These are phyloP conservation scores for Rana temporaria DNA, from an alignment of 2,113 vertebrate genomes.

Conservation along the genomic window DNA sequence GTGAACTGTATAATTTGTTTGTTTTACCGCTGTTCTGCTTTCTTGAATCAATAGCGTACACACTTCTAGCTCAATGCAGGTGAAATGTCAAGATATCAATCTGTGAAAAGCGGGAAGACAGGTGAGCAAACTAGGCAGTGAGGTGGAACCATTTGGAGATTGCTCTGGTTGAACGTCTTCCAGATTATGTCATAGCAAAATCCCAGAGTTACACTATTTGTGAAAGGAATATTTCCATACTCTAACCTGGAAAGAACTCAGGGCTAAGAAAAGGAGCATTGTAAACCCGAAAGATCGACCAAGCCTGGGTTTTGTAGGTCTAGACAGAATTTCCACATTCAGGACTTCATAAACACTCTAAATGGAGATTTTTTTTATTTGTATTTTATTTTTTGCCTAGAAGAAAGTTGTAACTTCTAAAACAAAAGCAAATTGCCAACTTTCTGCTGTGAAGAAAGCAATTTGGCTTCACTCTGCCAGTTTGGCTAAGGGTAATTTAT, in stretches of 20 bases:
- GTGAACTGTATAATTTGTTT: conserved; percentile 32
- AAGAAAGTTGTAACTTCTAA: too few species aligned
- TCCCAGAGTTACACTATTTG: neutral
- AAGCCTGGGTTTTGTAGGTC: neutral
- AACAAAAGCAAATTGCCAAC: too few species aligned
- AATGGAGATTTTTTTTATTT: neutral
- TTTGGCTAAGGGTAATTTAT: too few species aligned
- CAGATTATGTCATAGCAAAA: conserved; percentile 30
- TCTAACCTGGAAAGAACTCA: conserved; percentile 30
- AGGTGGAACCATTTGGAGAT: conserved; percentile 12
- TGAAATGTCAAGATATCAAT: conserved; percentile 45
- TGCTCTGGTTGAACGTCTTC: conserved; percentile 7
- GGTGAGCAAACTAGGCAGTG: conserved; percentile 15
- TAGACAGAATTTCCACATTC: conserved; percentile 10
- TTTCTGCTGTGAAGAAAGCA: too few species aligned
- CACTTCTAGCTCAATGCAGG: conserved; percentile 30
- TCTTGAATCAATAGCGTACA: conserved; percentile 43
- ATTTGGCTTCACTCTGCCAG: too few species aligned
- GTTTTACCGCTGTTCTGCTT: conserved; percentile 43
- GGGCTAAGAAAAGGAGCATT: conserved; percentile 22
- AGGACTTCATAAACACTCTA: neutral
- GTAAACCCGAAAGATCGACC: neutral
- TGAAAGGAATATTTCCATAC: conserved; percentile 24
- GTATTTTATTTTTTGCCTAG: neutral
- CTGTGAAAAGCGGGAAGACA: conserved; percentile 20